A percentile compares a stretch with the other conserved stretches of the same genome.
Conservation (phyloP, 2,888 invertebrate genomes). For the Cybosia mesomella region DNA sequence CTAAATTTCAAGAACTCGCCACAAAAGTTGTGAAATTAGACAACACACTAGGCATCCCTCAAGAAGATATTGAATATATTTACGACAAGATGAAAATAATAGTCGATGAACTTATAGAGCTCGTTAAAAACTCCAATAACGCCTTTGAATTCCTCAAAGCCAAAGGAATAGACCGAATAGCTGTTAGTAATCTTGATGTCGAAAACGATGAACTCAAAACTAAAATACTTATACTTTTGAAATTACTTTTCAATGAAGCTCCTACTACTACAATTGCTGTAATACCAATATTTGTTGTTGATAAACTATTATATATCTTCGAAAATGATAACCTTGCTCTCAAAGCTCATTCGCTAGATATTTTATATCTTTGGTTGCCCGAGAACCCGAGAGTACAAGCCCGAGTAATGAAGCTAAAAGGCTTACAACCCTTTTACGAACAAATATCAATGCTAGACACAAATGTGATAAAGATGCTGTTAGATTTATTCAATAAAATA, state of each 20-base stretch:
- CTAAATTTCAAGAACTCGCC: slow-evolving; percentile 51
- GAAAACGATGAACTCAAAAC: slow-evolving; percentile 56
- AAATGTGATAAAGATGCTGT: slow-evolving; percentile 56
- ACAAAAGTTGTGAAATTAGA: slow-evolving; percentile 40
- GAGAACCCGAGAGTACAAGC: slow-evolving; percentile 71
- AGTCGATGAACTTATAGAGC: slow-evolving; percentile 56
- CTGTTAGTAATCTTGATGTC: slow-evolving; percentile 56
- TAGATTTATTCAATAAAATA: slow-evolving; percentile 74
- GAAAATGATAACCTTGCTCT: slow-evolving; percentile 64
- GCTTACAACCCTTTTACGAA: slow-evolving; percentile 72
- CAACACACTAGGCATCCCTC: slow-evolving; percentile 35
- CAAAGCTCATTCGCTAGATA: slow-evolving; percentile 68
- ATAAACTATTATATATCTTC: slow-evolving; percentile 70
- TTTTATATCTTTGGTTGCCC: slow-evolving; percentile 71
- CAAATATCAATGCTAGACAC: slow-evolving; percentile 68
- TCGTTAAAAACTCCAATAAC: slow-evolving; percentile 56
- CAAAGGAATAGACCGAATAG: slow-evolving; percentile 65
- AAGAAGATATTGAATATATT: slow-evolving; percentile 51
- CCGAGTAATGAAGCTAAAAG: slow-evolving; percentile 73
- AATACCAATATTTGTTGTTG: slow-evolving; percentile 65
- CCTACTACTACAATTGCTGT: slow-evolving; percentile 59
- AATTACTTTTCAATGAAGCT: slow-evolving; percentile 62
- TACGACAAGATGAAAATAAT: slow-evolving; percentile 55
- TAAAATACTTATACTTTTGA: slow-evolving; percentile 60
- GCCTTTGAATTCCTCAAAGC: slow-evolving; percentile 65